These are phyloP conservation scores for Lepeophtheirus salmonis DNA, from an alignment of 1,140 invertebrate genomes.

Conservation along the genomic window DNA sequence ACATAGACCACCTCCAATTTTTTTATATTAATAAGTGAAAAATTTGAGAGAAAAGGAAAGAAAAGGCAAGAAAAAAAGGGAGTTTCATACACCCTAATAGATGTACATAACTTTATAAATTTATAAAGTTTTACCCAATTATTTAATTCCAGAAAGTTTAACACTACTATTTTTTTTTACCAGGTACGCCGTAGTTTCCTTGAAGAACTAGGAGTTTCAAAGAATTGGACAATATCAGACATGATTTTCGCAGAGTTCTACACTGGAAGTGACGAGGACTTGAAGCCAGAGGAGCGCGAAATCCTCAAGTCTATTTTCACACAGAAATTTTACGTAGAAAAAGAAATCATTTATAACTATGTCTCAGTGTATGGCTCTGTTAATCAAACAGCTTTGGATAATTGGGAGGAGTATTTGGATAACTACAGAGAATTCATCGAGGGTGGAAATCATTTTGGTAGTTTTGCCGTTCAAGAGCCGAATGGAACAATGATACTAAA, in stretches of 20 bases:
- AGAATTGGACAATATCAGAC: slow-evolving; percentile 3
- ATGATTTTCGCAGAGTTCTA: slow-evolving; percentile 7
- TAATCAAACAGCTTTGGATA: slow-evolving; percentile 1
- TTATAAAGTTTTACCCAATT: too few relatives aligned
- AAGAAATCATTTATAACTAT: slow-evolving; percentile 1
- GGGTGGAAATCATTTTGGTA: slow-evolving; percentile 2
- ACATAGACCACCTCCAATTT: too few relatives aligned
- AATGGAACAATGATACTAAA: slow-evolving; percentile 9
- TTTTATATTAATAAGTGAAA: too few relatives aligned
- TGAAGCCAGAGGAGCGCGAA: neutral
- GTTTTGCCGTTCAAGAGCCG: slow-evolving; percentile 13
- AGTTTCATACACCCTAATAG: too few relatives aligned
- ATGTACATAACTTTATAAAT: too few relatives aligned
- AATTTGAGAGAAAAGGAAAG: too few relatives aligned
- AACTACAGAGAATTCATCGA: slow-evolving; percentile 8
- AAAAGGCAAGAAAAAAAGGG: too few relatives aligned
- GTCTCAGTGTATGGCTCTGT: neutral
- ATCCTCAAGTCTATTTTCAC: slow-evolving; percentile 3
- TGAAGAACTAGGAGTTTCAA: neutral
- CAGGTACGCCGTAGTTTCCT: slow-evolving; percentile 1
- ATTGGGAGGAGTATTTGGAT: neutral
- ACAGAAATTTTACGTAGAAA: neutral
- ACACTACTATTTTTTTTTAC: neutral
- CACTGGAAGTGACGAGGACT: slow-evolving; percentile 1
- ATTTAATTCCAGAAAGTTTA: too few relatives aligned